Base-by-base conservation (phyloP, 2,113 vertebrate genomes). In the Prolemur simus region DNA sequence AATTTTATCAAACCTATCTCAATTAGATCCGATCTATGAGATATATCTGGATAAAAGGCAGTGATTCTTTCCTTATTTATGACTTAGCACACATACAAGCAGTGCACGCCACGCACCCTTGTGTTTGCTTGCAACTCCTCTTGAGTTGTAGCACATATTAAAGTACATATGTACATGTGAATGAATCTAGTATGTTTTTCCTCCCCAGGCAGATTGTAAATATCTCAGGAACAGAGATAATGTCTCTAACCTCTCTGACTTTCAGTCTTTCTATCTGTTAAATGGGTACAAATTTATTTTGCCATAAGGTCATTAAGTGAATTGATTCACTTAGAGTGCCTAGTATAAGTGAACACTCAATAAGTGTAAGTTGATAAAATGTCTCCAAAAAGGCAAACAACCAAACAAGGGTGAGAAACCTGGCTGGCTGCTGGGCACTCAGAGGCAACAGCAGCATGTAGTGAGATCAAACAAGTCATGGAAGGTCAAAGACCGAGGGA, bases 241-340 rank as follows among this genome's bases (percentile, higher is more conserved):
- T 15, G 5, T 17, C 47, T 95, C 81, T 74, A 89, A 90, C 29
- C 5, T 68, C 63, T 89, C 42, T 95, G 81, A 69, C 60, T 29
- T 90, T 94, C 42, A 23, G 34, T 58, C 68, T 86, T 94, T 77
- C 58, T 63, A 47, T 85, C 88, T 96, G 12, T 94, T 93, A 95
- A 83, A 91, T 95, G 82, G 54, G 45, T 5, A 76, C 29, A 47
- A 18, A 60, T 86, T 96, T 66, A 68, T 88, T 96, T 92, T 95
- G 8, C 69, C 74, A 0, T 71, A 77, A 90, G 63, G 34, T 87
- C 83, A 95, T 52, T 93, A 54, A 42, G 81, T 73, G 34, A 58
- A n/a, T 54, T 42, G 20, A 77, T 60, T 92, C 56, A 64, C 29
- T 73, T 56, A 39, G 29, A 42, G 6, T 45, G 39, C 29, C 56